These are phyloP conservation scores for Diogma glabrata DNA, from an alignment of 2,888 invertebrate species.

Conservation along the genomic window DNA sequence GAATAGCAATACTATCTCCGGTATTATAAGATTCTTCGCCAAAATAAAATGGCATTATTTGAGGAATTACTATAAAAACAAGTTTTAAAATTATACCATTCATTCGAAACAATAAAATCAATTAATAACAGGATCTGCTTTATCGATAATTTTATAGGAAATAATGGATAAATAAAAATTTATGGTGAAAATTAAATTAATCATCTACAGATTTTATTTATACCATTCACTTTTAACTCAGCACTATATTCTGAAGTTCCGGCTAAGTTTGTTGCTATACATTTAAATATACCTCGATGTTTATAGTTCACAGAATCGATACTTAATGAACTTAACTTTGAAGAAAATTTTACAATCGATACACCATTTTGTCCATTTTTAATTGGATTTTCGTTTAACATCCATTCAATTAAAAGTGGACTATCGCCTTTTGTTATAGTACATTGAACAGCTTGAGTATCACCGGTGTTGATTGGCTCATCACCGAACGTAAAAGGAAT, in stretches of 20 bases:
- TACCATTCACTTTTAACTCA: slow-evolving; percentile 30
- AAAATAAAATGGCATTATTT: slow-evolving; percentile 66
- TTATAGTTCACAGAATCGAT: slow-evolving; percentile 34
- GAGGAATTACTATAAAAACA: slow-evolving; percentile 64
- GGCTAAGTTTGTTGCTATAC: slow-evolving; percentile 47
- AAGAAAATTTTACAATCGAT: slow-evolving; percentile 33
- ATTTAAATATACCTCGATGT: slow-evolving; percentile 51
- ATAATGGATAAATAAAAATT: too few species aligned
- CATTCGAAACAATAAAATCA: too few species aligned
- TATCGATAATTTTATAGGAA: too few species aligned
- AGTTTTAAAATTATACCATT: too few species aligned
- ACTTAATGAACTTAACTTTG: slow-evolving; percentile 40
- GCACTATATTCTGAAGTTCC: slow-evolving; percentile 37
- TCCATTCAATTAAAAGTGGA: slow-evolving; percentile 62
- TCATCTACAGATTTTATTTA: too few species aligned
- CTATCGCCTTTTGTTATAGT: slow-evolving; percentile 61
- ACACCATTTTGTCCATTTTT: slow-evolving; percentile 32
- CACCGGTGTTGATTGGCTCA: slow-evolving; percentile 42
- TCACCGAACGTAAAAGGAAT: slow-evolving; percentile 34
- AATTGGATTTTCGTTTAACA: slow-evolving; percentile 43
- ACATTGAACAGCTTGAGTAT: slow-evolving; percentile 50
- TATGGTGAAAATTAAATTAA: too few species aligned
- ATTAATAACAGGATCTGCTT: too few species aligned
- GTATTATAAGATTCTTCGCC: slow-evolving; percentile 67
- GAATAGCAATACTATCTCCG: slow-evolving; percentile 62